Conservation (phyloP, 2,797 vertebrate genomes). For the Anableps anableps region DNA sequence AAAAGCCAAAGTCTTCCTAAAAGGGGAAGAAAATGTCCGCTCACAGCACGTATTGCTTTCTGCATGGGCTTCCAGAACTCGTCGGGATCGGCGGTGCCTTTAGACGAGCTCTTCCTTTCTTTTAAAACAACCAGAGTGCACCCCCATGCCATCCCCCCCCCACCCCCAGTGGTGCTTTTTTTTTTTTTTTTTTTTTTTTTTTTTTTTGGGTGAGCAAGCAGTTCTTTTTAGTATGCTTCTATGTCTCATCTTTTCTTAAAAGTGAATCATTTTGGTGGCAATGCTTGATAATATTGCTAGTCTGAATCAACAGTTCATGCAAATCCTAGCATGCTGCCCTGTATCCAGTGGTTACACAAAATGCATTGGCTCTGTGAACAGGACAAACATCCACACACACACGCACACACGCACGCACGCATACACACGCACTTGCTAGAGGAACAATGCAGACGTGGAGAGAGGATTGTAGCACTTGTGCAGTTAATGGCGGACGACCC, state of each 20-base stretch:
- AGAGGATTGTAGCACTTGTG: constrained; percentile 78
- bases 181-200: constrained; percentile 28
- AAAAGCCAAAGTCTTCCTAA: constrained; percentile 80
- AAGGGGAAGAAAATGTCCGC: constrained; percentile 78
- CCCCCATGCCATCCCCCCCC: constrained; percentile 69
- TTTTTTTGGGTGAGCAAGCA: constrained; percentile 69
- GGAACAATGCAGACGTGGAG: constrained; percentile 71
- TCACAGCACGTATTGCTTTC: constrained; percentile 86
- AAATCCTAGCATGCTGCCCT: constrained; percentile 83
- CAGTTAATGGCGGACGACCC: constrained; percentile 75
- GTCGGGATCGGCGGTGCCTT: constrained; percentile 68
- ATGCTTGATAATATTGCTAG: constrained; percentile 88
- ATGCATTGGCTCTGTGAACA: constrained; percentile 82
- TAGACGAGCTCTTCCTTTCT: constrained; percentile 50
- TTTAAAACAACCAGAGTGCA: constrained; percentile 63
- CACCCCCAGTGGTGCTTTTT: constrained; percentile 62
- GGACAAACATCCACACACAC: constrained; percentile 68
- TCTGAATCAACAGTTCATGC: constrained; percentile 87
- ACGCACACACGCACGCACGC: constrained; percentile 28
- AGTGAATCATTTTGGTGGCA: constrained; percentile 81
- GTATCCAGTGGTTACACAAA: constrained; percentile 81
- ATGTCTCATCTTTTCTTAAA: constrained; percentile 57
- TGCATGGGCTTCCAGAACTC: constrained; percentile 74
- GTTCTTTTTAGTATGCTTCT: constrained; percentile 68
- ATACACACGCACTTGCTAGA: constrained; percentile 65